These are phyloP conservation scores for Syngnathoides biaculeatus DNA, from an alignment of 2,113 vertebrate genomes.

Conservation along the genomic window DNA sequence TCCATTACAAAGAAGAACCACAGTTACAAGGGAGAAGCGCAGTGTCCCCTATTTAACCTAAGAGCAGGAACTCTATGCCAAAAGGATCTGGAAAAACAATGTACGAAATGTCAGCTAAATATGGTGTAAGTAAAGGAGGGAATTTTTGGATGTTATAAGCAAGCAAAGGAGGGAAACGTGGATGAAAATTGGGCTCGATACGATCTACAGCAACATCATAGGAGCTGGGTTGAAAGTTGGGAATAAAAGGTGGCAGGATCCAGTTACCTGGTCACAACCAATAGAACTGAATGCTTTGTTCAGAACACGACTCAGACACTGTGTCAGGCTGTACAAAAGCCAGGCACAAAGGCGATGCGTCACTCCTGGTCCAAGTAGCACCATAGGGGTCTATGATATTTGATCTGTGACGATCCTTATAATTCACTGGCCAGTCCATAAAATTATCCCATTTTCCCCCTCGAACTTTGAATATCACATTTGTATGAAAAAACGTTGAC, in stretches of 20 bases:
- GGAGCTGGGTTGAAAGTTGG: constrained; percentile 26
- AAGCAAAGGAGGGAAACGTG: constrained; percentile 47
- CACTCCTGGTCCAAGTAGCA: constrained; percentile 42
- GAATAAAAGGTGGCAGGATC: constrained; percentile 37
- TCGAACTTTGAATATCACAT: constrained; percentile 67
- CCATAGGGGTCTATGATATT: constrained; percentile 59
- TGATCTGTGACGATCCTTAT: constrained; percentile 57
- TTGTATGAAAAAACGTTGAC: constrained; percentile 40
- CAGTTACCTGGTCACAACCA: constrained; percentile 48
- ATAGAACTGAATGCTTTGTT: constrained; percentile 32
- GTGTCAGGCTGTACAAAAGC: constrained; percentile 49
- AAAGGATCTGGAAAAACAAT: constrained; percentile 60
- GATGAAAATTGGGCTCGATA: constrained; percentile 35
- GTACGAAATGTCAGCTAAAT: constrained; percentile 57
- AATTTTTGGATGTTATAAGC: constrained; percentile 51
- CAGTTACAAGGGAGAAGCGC: constrained; percentile 45
- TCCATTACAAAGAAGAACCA: constrained; percentile 62
- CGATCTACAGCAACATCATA: constrained; percentile 51
- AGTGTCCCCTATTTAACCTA: constrained; percentile 64
- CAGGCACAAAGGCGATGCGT: constrained; percentile 40
- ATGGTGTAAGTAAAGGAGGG: constrained; percentile 55
- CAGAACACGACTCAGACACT: constrained; percentile 43
- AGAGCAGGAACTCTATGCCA: constrained; percentile 46
- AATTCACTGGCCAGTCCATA: constrained; percentile 56
- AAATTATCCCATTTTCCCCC: constrained; percentile 47